Conservation (phyloP, 2,113 vertebrate genomes). For the Nothocercus julius region DNA sequence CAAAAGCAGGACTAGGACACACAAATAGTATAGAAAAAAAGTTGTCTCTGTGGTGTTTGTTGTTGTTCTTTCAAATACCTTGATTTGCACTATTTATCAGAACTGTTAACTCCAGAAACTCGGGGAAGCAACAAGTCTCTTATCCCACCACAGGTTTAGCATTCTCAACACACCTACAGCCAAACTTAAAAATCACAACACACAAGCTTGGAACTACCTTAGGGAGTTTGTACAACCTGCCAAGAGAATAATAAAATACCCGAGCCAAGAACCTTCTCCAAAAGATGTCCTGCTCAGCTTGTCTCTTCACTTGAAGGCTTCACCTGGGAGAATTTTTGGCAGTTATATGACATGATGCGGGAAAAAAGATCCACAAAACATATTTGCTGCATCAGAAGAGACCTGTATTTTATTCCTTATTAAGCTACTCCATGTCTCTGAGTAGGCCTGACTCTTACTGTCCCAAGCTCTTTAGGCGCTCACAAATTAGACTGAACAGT, state of each 20-base stretch:
- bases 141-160: accelerated
- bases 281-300: background rate
- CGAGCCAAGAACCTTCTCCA: background rate
- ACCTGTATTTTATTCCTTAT: background rate
- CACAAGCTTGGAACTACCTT: background rate
- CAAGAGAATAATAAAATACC: background rate
- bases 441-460: background rate
- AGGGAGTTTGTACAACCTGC: background rate
- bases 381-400: background rate
- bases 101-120: background rate
- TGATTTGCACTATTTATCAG: background rate
- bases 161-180: background rate
- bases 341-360: background rate
- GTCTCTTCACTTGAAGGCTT: background rate
- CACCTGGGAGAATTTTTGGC: background rate
- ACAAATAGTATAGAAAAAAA: background rate
- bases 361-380: background rate
- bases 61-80: background rate
- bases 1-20: background rate
- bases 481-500: background rate
- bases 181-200: background rate
- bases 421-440: background rate
- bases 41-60: background rate
- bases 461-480: background rate
- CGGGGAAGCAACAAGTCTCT: background rate